Conservation (phyloP, 1,140 invertebrate species). For the Dolichoris vasculosae region DNA sequence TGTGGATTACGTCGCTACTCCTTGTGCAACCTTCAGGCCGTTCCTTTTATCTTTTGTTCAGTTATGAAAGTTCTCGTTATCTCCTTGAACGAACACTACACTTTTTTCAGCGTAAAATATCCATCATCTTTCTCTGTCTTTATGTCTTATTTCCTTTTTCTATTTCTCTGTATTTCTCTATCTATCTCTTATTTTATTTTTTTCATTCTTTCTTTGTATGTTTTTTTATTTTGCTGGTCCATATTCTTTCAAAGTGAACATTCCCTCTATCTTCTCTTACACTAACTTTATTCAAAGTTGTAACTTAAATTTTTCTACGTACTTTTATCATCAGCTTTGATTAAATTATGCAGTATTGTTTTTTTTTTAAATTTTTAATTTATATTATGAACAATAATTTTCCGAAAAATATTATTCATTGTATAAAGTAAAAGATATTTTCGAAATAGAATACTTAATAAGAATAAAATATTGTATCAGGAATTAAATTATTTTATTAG, state of each 20-base stretch:
- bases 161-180: not conserved
- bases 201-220: not conserved
- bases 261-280: not conserved
- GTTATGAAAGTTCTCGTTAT: conserved; percentile 49
- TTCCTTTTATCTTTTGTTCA: conserved; percentile 44
- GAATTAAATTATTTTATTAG: too few relatives aligned
- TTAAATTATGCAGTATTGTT: too few relatives aligned
- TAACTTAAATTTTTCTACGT: too few relatives aligned
- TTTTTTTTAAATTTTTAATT: too few relatives aligned
- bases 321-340: too few relatives aligned
- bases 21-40: conserved; percentile 14
- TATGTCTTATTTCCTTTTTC: not conserved
- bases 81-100: conserved; percentile 36
- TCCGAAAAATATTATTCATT: too few relatives aligned
- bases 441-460: too few relatives aligned
- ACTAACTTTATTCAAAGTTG: too few relatives aligned
- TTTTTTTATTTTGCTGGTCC: not conserved
- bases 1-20: conserved; percentile 36
- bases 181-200: not conserved
- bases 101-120: conserved; percentile 34
- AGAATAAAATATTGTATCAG: too few relatives aligned
- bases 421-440: too few relatives aligned
- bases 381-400: too few relatives aligned
- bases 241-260: not conserved
- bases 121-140: not conserved